These are phyloP conservation scores for Pimpla rufipes DNA, from an alignment of 2,888 invertebrate species.

Conservation along the genomic window DNA sequence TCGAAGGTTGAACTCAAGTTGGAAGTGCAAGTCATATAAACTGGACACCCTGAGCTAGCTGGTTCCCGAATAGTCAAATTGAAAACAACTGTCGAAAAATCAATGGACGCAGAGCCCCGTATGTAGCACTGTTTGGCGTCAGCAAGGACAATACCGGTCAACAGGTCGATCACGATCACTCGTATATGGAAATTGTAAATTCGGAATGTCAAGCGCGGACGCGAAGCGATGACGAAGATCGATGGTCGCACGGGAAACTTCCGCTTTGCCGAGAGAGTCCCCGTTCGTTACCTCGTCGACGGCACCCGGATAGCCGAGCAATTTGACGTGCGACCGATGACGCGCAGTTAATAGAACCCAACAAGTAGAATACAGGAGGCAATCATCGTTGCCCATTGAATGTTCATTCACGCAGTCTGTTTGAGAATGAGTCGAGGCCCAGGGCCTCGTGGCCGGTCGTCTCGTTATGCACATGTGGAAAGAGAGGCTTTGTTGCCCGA, in stretches of 20 bases:
- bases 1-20: too few relatives aligned
- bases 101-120: neutral
- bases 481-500: constrained; percentile 71
- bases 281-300: constrained; percentile 23
- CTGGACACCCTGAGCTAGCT: too few relatives aligned
- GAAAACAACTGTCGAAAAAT: neutral
- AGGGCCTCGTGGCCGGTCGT: neutral
- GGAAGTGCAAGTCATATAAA: too few relatives aligned
- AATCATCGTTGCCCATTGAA: constrained; percentile 41
- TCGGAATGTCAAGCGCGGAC: constrained; percentile 15
- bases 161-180: neutral
- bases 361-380: constrained; percentile 1
- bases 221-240: constrained; percentile 50
- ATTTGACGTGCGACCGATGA: constrained; percentile 28
- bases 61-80: too few relatives aligned
- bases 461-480: constrained; percentile 14
- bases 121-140: neutral
- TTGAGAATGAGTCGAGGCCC: constrained; percentile 26
- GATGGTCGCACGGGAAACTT: constrained; percentile 40
- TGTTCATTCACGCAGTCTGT: constrained; percentile 20
- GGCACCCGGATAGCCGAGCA: constrained; percentile 10
- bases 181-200: constrained; percentile 40
- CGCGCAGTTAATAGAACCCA: constrained; percentile 33
- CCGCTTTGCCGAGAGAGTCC: constrained; percentile 10
- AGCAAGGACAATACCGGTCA: neutral